phyloP scores from a whole-genome alignment of 2,797 vertebrate species.

The Phataginus tricuspis region DNA sequence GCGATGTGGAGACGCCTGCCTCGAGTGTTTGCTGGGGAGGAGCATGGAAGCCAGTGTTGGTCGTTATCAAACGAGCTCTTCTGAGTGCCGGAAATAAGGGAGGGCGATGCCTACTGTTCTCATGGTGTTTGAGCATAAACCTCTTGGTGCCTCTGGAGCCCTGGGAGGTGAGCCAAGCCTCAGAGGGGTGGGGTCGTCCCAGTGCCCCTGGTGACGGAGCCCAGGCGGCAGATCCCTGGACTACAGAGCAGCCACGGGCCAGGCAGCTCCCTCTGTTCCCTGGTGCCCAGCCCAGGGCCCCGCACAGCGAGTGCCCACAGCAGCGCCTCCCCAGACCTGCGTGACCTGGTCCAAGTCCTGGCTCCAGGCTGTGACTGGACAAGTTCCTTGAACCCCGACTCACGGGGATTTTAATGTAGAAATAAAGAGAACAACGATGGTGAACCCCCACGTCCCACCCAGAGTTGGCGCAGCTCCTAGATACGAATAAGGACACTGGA shows the following conservation, averaged over 20 bases:
- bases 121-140: accelerated
- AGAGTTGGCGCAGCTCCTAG: background rate
- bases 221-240: background rate
- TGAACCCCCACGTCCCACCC: background rate
- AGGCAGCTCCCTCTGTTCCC: background rate
- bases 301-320: accelerated
- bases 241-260: background rate
- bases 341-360: background rate
- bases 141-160: background rate
- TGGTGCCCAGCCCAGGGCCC: background rate
- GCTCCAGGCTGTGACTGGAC: background rate
- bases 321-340: background rate
- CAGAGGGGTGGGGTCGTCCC: background rate
- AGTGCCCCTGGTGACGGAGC: background rate
- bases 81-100: background rate
- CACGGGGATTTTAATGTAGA: background rate
- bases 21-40: background rate
- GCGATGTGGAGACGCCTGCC: background rate
- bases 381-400: background rate
- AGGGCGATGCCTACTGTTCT: background rate
- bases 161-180: background rate
- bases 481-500: background rate
- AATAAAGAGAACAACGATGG: background rate
- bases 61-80: background rate
- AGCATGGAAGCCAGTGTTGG: too few relatives aligned